Percentiles rank a stretch among this genome's conserved stretches.
phyloP scores from a whole-genome alignment of 2,888 invertebrate species.

The Argyra leucocephala region DNA sequence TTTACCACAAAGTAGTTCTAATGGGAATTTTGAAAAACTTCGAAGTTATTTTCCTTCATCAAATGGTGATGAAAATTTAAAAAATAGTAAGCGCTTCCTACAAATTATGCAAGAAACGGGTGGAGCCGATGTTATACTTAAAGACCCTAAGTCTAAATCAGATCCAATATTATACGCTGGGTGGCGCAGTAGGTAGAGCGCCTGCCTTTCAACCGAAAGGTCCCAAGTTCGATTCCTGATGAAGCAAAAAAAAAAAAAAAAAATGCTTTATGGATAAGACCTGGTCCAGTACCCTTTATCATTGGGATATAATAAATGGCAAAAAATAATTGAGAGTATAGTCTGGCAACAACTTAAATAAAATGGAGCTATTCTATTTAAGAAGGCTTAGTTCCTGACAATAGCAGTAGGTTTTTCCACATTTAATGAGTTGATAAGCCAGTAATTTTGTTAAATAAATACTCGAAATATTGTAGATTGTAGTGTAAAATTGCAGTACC shows the following conservation, averaged over 20 bases:
- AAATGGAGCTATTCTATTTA: slow-evolving; percentile 55
- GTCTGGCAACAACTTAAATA: slow-evolving; percentile 66
- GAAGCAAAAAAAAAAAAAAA: too few species aligned
- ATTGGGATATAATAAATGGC: too few species aligned
- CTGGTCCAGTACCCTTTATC: too few species aligned
- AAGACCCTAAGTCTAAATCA: slow-evolving; percentile 31
- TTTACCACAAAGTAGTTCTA: slow-evolving; percentile 10
- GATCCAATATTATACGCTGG: too few species aligned
- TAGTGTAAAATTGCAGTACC: too few species aligned
- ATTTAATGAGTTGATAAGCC: slow-evolving; percentile 50
- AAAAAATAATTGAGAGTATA: slow-evolving; percentile 59
- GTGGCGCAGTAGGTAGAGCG: slow-evolving; percentile 41
- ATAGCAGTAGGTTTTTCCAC: slow-evolving; percentile 56
- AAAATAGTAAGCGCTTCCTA: slow-evolving; percentile 33
- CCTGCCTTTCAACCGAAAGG: slow-evolving; percentile 49
- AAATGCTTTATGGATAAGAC: too few species aligned
- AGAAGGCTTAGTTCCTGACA: slow-evolving; percentile 49
- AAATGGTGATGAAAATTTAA: slow-evolving; percentile 25
- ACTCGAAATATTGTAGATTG: too few species aligned
- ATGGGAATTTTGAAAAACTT: slow-evolving; percentile 29
- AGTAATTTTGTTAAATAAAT: slow-evolving; percentile 50
- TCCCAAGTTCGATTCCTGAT: too few species aligned
- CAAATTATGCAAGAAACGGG: slow-evolving; percentile 39
- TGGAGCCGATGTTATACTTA: slow-evolving; percentile 32
- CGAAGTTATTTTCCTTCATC: slow-evolving; percentile 32